phyloP scores from a whole-genome alignment of 1,140 invertebrate species.

The Macrocentrus cingulum region DNA sequence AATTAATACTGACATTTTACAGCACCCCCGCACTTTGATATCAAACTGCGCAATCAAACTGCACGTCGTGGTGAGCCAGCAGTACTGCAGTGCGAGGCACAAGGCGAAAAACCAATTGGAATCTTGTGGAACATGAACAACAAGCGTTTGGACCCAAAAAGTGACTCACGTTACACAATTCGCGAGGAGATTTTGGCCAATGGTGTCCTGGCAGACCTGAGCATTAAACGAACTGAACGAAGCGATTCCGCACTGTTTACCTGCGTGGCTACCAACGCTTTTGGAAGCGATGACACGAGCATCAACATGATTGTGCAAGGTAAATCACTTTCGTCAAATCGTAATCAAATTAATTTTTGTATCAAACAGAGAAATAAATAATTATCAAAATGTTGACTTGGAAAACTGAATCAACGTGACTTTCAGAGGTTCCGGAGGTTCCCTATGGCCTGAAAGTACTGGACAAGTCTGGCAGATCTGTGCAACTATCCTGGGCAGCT shows the following conservation, averaged over 20 bases:
- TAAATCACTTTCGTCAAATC: too few species aligned
- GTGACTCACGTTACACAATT: slow-evolving; percentile 86
- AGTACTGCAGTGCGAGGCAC: slow-evolving; percentile 92
- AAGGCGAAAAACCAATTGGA: slow-evolving; percentile 94
- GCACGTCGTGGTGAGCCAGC: slow-evolving; percentile 87
- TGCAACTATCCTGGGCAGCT: slow-evolving; percentile 88
- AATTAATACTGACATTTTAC: slow-evolving; percentile 37
- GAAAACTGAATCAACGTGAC: slow-evolving; percentile 17
- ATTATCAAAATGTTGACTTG: slow-evolving; percentile 18
- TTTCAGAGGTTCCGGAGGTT: slow-evolving; percentile 87
- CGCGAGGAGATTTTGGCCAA: slow-evolving; percentile 85
- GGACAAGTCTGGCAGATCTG: slow-evolving; percentile 86
- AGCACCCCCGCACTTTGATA: slow-evolving; percentile 93
- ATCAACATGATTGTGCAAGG: slow-evolving; percentile 95
- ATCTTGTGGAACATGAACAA: slow-evolving; percentile 96
- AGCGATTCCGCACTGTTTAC: slow-evolving; percentile 92
- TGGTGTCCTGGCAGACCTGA: slow-evolving; percentile 85
- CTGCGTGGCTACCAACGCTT: slow-evolving; percentile 91
- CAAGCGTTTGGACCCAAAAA: slow-evolving; percentile 85
- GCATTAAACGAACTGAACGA: slow-evolving; percentile 85
- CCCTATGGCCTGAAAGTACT: slow-evolving; percentile 88
- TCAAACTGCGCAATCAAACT: slow-evolving; percentile 87
- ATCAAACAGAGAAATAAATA: neutral
- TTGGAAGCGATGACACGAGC: slow-evolving; percentile 92
- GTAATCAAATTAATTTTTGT: slow-evolving; percentile 2